Conservation (phyloP, 2,113 vertebrate genomes). For the Nibea coibor region DNA sequence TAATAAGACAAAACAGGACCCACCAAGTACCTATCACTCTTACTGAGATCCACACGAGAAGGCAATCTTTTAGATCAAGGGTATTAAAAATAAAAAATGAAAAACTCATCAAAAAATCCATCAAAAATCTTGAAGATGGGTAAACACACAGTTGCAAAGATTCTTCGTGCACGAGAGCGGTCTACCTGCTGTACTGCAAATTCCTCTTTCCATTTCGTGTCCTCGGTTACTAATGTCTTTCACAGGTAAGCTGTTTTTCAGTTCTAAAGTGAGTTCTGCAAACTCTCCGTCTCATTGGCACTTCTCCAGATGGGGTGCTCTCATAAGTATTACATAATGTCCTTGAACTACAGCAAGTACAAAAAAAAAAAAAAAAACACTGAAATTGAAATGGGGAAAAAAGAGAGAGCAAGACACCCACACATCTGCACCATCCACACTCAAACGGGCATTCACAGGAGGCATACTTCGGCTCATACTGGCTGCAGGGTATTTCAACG, state of each 20-base stretch:
- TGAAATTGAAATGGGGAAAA: constrained; percentile 58
- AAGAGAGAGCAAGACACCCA: constrained; percentile 64
- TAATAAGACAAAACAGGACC: constrained; percentile 10
- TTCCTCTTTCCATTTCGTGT: constrained; percentile 23
- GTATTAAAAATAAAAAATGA: background rate
- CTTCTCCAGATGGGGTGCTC: constrained; percentile 76
- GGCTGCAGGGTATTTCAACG: constrained; percentile 54
- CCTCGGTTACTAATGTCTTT: constrained; percentile 59
- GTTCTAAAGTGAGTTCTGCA: constrained; percentile 61
- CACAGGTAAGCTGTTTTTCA: constrained; percentile 48
- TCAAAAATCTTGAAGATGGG: background rate
- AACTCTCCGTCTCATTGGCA: constrained; percentile 68
- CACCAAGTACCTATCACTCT: background rate
- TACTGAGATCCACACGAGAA: background rate
- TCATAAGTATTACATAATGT: constrained; percentile 77
- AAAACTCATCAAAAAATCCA: constrained; percentile 8
- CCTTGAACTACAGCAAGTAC: constrained; percentile 72
- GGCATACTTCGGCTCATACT: constrained; percentile 30
- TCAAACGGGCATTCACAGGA: constrained; percentile 58
- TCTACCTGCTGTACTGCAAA: constrained; percentile 16
- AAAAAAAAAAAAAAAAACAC: constrained; percentile 33
- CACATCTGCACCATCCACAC: constrained; percentile 66
- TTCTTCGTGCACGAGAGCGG: background rate
- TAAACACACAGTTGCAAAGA: background rate
- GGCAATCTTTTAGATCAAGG: background rate